Evolutionary conservation across 2,113 vertebrate genomes (phyloP).

Genomic region (Corydoras maculifer): DNA sequence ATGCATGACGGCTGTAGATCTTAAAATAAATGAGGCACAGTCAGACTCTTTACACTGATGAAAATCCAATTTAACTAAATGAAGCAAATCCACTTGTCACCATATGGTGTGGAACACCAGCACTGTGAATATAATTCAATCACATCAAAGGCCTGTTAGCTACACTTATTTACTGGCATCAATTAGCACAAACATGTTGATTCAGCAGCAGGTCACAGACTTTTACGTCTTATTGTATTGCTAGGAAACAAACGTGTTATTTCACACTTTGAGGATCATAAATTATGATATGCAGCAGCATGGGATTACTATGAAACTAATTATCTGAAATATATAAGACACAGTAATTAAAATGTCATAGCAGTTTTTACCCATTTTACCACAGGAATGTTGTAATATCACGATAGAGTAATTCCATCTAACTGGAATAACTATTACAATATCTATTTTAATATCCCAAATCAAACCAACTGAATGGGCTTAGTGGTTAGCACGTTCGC

Average conservation of each 20-base stretch:
- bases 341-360: background rate
- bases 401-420: background rate
- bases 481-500: too few species aligned
- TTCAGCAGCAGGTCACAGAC: slow-evolving; percentile 22
- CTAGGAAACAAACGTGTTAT: slow-evolving; percentile 8
- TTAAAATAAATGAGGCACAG: slow-evolving; percentile 21
- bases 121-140: slow-evolving; percentile 49
- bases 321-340: background rate
- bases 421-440: too few species aligned
- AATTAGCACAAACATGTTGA: slow-evolving; percentile 47
- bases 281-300: background rate
- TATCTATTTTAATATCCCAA: too few species aligned
- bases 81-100: slow-evolving; percentile 36
- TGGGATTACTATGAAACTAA: background rate
- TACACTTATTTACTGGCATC: slow-evolving; percentile 42
- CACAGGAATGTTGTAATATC: background rate
- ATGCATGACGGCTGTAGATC: slow-evolving; percentile 10
- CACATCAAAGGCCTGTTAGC: slow-evolving; percentile 51
- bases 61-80: slow-evolving; percentile 31
- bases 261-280: background rate
- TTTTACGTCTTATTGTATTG: slow-evolving; percentile 14
- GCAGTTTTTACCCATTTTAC: background rate
- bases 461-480: too few species aligned
- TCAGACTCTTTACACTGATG: slow-evolving; percentile 23
- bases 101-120: slow-evolving; percentile 35